Conservation (phyloP, 1,140 invertebrate genomes). For the Gonioctena quinquepunctata region DNA sequence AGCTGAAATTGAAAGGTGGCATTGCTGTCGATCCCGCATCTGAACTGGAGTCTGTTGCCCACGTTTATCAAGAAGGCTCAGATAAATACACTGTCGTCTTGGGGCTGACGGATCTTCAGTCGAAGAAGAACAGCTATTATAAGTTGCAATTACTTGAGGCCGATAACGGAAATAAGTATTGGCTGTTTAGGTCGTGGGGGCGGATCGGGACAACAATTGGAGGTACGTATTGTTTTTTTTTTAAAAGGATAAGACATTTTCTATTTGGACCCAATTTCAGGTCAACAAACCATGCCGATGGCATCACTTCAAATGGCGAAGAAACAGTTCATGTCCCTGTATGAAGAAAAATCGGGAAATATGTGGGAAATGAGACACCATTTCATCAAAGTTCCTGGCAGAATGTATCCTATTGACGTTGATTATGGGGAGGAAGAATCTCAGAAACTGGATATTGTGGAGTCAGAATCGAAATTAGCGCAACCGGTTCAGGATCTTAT, state of each 20-base stretch:
- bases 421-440: constrained; percentile 74
- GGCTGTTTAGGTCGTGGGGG: constrained; percentile 75
- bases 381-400: constrained; percentile 81
- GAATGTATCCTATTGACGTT: constrained; percentile 88
- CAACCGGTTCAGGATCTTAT: constrained; percentile 83
- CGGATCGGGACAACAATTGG: constrained; percentile 93
- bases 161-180: constrained; percentile 68
- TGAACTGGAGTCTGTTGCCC: constrained; percentile 75
- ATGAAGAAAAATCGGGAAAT: constrained; percentile 87
- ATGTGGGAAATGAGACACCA: constrained; percentile 68
- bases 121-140: constrained; percentile 92
- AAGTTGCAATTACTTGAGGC: constrained; percentile 89
- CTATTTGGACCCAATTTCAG: background rate
- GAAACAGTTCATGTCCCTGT: constrained; percentile 68
- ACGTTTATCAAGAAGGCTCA: constrained; percentile 71
- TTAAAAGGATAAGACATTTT: no score
- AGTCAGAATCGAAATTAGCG: constrained; percentile 70
- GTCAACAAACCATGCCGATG: constrained; percentile 71
- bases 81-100: constrained; percentile 80
- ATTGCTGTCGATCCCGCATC: constrained; percentile 90
- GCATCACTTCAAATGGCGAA: constrained; percentile 64
- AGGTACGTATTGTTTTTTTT: constrained; percentile 46
- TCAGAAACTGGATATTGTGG: constrained; percentile 50
- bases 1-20: constrained; percentile 84
- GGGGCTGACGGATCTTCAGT: constrained; percentile 82